Evolutionary conservation across 2,113 vertebrate species (phyloP), one percentile per base, ranked within the genome.

Genomic region (Alouatta palliata): DNA sequence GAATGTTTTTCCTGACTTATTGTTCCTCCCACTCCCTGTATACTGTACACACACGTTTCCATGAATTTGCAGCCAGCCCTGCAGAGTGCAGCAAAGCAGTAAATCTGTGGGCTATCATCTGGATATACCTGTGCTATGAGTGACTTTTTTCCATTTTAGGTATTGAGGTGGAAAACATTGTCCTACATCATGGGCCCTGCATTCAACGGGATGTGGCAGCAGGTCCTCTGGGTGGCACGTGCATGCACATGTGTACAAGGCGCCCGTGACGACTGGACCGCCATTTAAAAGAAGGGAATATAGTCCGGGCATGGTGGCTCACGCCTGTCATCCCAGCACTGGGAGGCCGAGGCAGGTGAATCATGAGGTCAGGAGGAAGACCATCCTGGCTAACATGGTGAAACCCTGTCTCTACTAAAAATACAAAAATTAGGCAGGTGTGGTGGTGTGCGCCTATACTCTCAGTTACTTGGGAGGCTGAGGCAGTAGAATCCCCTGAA

Each of bases 201-300:
- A 2, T n/a, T 43, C 0, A 27, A 10, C 58, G 85, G 35, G 58
- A 14, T 7, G 19, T 4, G 73, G 71, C 82, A 25, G 94, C n/a
- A 35, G 16, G 43, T 23, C 37, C 9, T 91, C 37, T 0, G 1
- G 4, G 70, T 45, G 61, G 73, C 66, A 4, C 0, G 12, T 49
- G 61, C 10, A 0, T 1, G 8, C 7, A 4, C 2, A 6, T 1
- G 0, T 32, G 10, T 20, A 21, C 25, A 0, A 5, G 4, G 45
- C 19, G 5, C 40, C 23, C 16, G 1, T 17, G 14, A 20, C 0
- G 0, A 45, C 2, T 0, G 1, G 40, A 43, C 91, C 27, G 20
- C 56, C 68, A 1, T 71, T 37, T 54, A 58, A 40, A 52, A 52
- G 52, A 52, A 52, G 16, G 52, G 16, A 52, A 52, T 52, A 52